A percentile compares a stretch with the other conserved stretches of the same genome.
Evolutionary conservation across 2,797 vertebrate species (phyloP).

Genomic region (Somateria mollissima): DNA sequence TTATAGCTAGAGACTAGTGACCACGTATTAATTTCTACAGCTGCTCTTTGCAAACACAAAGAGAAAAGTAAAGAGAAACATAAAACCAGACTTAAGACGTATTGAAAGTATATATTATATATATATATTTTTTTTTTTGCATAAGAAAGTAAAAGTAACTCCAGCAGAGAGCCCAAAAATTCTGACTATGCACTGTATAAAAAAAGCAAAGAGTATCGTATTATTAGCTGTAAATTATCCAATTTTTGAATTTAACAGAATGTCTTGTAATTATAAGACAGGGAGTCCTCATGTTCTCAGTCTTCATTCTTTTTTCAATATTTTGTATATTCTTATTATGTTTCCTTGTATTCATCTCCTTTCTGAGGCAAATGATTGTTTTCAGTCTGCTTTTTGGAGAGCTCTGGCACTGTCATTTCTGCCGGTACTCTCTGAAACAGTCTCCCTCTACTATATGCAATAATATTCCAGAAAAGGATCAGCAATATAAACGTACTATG

Average conservation of each 20-base stretch:
- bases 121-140: neutral
- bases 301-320: slow-evolving; percentile 46
- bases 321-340: slow-evolving; percentile 39
- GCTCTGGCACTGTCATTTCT: slow-evolving; percentile 14
- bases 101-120: neutral
- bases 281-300: neutral
- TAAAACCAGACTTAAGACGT: neutral
- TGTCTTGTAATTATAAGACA: neutral
- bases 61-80: neutral
- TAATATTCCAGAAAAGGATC: neutral
- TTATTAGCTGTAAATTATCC: slow-evolving; percentile 35
- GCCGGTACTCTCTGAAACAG: neutral
- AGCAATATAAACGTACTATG: neutral
- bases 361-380: slow-evolving; percentile 30
- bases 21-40: neutral
- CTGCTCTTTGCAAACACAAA: neutral
- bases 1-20: neutral
- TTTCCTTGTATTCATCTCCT: neutral
- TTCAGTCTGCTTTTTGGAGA: neutral
- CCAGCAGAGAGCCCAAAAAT: neutral
- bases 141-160: neutral
- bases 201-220: neutral
- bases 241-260: slow-evolving; percentile 34
- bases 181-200: neutral
- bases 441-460: neutral